These are phyloP conservation scores for Drosophila melanica DNA, from an alignment of 1,140 invertebrate genomes.

Conservation along the genomic window DNA sequence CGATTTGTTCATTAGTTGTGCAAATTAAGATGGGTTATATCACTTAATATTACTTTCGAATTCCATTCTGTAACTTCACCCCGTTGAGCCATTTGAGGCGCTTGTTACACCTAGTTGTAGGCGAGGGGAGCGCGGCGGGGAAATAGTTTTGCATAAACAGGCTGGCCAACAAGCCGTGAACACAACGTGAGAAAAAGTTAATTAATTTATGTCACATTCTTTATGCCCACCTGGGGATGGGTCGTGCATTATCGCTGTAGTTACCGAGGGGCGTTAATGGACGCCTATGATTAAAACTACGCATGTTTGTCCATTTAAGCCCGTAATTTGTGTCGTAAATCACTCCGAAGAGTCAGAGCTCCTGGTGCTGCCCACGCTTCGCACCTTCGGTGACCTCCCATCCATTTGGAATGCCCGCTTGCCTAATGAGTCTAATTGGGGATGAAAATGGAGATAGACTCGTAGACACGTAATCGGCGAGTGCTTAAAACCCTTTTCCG, in stretches of 20 bases:
- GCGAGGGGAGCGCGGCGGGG: constrained; percentile 30
- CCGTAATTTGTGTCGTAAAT: constrained; percentile 79
- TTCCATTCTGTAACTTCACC: constrained; percentile 18
- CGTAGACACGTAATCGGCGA: constrained; percentile 49
- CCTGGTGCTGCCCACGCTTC: constrained; percentile 58
- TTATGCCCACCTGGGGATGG: constrained; percentile 68
- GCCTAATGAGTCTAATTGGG: constrained; percentile 79
- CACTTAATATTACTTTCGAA: constrained; percentile 16
- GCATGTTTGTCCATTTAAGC: constrained; percentile 82
- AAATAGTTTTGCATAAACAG: constrained; percentile 74
- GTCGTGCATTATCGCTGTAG: constrained; percentile 43
- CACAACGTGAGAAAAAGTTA: constrained; percentile 74
- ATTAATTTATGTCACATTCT: constrained; percentile 81
- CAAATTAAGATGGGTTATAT: background rate
- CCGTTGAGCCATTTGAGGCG: constrained; percentile 33
- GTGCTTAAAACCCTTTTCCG: constrained; percentile 66
- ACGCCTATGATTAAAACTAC: constrained; percentile 78
- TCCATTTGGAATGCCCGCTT: constrained; percentile 52
- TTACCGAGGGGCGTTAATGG: constrained; percentile 56
- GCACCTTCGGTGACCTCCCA: constrained; percentile 48
- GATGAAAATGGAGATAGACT: constrained; percentile 50
- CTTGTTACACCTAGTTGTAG: constrained; percentile 1
- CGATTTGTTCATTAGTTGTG: constrained; percentile 42
- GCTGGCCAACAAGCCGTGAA: constrained; percentile 50
- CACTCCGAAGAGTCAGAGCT: constrained; percentile 62